These are phyloP conservation scores for Reinhardtius hippoglossoides DNA, from an alignment of 2,113 vertebrate species.

Conservation along the genomic window DNA sequence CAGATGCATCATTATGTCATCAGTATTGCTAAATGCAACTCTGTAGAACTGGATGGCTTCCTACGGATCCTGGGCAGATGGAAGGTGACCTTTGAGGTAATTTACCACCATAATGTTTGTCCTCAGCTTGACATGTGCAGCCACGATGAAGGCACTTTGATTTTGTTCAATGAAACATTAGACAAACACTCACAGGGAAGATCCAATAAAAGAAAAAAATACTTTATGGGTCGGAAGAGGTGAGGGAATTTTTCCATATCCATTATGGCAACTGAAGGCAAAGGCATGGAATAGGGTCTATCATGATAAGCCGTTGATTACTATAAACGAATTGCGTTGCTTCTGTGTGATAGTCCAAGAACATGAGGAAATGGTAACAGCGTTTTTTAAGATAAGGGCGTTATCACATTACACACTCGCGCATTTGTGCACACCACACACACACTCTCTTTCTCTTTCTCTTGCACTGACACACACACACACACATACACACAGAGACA, in stretches of 20 bases:
- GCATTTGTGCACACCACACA: too few species aligned
- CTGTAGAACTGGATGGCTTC: background rate
- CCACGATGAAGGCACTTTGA: background rate
- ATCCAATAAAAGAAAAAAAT: background rate
- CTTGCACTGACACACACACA: too few species aligned
- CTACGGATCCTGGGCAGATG: background rate
- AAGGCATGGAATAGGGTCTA: too few species aligned
- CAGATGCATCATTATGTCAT: slow-evolving; percentile 65
- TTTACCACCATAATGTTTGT: background rate
- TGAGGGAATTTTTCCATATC: background rate
- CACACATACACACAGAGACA: too few species aligned
- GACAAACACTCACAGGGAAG: background rate
- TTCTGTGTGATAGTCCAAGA: too few species aligned
- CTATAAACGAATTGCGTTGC: too few species aligned
- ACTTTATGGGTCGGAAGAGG: background rate
- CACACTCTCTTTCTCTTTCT: too few species aligned
- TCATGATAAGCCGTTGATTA: too few species aligned
- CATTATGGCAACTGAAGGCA: background rate
- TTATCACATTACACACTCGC: too few species aligned
- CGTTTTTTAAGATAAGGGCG: too few species aligned
- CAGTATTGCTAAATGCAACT: slow-evolving; percentile 38
- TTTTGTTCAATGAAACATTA: slow-evolving; percentile 2
- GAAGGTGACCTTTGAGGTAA: slow-evolving; percentile 26
- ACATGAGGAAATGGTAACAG: too few species aligned
- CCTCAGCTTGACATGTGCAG: background rate